Base-by-base conservation (phyloP, 1,140 invertebrate species). In the Parapsyche elsis region DNA sequence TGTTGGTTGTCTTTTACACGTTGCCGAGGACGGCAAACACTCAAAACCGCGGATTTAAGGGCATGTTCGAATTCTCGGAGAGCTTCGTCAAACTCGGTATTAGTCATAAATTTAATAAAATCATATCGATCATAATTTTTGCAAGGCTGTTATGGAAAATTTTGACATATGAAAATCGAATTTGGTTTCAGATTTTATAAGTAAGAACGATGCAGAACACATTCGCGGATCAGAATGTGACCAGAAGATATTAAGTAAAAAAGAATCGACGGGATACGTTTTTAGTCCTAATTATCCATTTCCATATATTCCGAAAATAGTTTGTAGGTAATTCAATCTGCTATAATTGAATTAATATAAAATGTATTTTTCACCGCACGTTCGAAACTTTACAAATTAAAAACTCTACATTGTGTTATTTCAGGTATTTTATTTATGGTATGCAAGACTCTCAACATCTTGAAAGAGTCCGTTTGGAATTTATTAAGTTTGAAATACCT, bases 151-250 rank as follows among this genome's bases (percentile, higher is more conserved):
- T n/a, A n/a, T n/a, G n/a, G n/a, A n/a, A 38, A 38, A 38, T 38
- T 38, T 38, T 38, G 7, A 1, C 7, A 38, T 4, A 7, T 4
- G 7, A 26, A 23, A 67, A 81, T 46, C 46, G 44, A 14, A 24
- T 61, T 67, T 67, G 64, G 23, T 90, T 91, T 45, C 87, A 96
- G 96, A 96, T 93, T 98, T 98, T 91, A 98, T 98, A 92, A 94
- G 92, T 87, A 94, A 94, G 90, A 93, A 94, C 88, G 94, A 95
- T 85, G 95, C 95, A 81, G 95, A 96, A 90, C 96, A 98, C 89
- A 97, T 98, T 87, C 92, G 95, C 85, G 97, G 97, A 84, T 96
- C 96, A 84, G 97, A 98, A 90, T 99, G 98, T 91, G 98, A 99
- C 90, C 97, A 98, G 88, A 96, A 97, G 88, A 97, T 99, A 85